Base-by-base conservation (phyloP, 2,113 vertebrate genomes). In the Menura novaehollandiae region DNA sequence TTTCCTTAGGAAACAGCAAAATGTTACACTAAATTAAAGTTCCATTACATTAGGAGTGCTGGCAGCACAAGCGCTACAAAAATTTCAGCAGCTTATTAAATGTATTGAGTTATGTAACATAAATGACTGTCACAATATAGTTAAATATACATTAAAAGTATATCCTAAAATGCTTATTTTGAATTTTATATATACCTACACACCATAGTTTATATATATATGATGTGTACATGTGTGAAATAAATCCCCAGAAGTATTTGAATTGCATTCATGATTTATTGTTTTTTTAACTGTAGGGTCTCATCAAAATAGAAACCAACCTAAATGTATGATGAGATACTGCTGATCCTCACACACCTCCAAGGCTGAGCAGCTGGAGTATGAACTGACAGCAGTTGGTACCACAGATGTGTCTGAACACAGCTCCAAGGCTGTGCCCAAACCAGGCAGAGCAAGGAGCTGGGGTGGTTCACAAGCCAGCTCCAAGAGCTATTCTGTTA, bases 381-480 rank as follows among this genome's bases (percentile, higher is more conserved):
- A 75, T 0, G 0, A 63, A 68, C 21, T 59, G 33, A 39, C 1
- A 9, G 22, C 0, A 1, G 15, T 1, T 69, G 32, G 62, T 69
- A 41, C 18, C 32, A 79, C 19, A 41, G 49, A 14, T 47, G 8
- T 9, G 3, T 21, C 17, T 44, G 55, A 53, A 27, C 13, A 28
- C 22, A 63, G 66, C 8, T 24, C 27, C 64, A 64, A 56, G 52
- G 20, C 41, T 66, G 30, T n/a, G 53, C 27, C 51, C 62, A 52
- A 84, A 52, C 8, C 51, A 87, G 46, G 46, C 18, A 86, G 27
- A 88, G 16, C 16, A 37, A 47, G n/a, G 37, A 52, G 37, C 16
- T 60, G n/a, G 21, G 53, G 32, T 0, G 0, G 23, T 33, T 76
- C 17, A 66, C 5, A 26, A n/a, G 37, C 15, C 66, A 88, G 41